These are phyloP conservation scores for Brachionus plicatilis DNA, from an alignment of 1,140 invertebrate species.

Conservation along the genomic window DNA sequence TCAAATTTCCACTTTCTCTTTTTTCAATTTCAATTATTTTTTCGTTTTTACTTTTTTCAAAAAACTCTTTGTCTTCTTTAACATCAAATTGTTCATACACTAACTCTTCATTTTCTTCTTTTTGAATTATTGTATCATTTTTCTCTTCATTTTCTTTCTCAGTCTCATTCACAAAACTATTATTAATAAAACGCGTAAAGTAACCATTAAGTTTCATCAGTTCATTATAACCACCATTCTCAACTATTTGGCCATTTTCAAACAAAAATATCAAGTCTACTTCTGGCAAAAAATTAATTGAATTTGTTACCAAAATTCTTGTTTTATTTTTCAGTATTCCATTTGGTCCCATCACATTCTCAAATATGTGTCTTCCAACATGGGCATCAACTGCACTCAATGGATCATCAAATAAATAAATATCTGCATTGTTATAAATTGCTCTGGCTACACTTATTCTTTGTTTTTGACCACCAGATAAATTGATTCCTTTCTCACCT, in stretches of 20 bases:
- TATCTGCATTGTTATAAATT: conserved; percentile 52
- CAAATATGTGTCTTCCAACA: conserved; percentile 55
- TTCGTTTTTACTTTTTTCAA: neutral
- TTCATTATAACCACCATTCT: conserved; percentile 24
- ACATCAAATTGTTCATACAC: neutral
- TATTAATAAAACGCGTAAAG: neutral
- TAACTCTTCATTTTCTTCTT: neutral
- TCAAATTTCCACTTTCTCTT: neutral
- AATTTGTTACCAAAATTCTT: conserved; percentile 41
- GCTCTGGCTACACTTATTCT: conserved; percentile 47
- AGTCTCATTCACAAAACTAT: neutral
- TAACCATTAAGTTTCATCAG: neutral
- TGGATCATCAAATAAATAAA: conserved; percentile 60
- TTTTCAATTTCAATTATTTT: conserved; percentile 40
- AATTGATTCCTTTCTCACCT: conserved; percentile 47
- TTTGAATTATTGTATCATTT: neutral
- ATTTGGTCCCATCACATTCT: conserved; percentile 51
- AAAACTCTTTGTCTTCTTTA: neutral
- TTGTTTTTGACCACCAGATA: conserved; percentile 52
- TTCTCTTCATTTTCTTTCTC: neutral
- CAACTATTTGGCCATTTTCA: conserved; percentile 30
- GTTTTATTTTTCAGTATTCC: conserved; percentile 46
- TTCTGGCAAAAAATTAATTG: conserved; percentile 36
- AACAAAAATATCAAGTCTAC: conserved; percentile 38
- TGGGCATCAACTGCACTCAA: conserved; percentile 59